phyloP scores from a whole-genome alignment of 2,888 invertebrate genomes.

The Galerucella nymphaeae region DNA sequence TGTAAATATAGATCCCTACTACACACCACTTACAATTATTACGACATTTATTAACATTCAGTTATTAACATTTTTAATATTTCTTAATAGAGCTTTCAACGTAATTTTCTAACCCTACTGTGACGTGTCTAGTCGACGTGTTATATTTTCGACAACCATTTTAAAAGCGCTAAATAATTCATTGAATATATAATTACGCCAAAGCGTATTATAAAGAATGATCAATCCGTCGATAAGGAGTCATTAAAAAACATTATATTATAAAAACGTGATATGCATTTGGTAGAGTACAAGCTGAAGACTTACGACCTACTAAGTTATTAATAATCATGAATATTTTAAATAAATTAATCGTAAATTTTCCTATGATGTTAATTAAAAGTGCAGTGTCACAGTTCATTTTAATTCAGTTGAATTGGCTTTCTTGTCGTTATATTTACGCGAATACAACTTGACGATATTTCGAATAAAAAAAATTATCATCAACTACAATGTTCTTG shows the following conservation, averaged over 20 bases:
- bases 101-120: neutral
- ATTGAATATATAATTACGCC: neutral
- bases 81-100: neutral
- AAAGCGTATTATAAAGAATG: constrained; percentile 16
- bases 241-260: constrained; percentile 35
- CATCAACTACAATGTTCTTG: neutral
- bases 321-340: constrained; percentile 14
- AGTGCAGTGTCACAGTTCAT: constrained; percentile 10
- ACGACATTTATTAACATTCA: too few relatives aligned
- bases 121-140: too few relatives aligned
- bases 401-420: constrained; percentile 11
- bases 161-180: constrained; percentile 5
- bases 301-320: constrained; percentile 11
- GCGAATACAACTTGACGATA: neutral
- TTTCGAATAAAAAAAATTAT: neutral
- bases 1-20: too few relatives aligned
- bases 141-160: neutral
- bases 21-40: too few relatives aligned
- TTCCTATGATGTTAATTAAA: constrained; percentile 7
- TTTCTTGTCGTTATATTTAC: neutral
- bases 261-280: constrained; percentile 38
- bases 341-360: constrained; percentile 8
- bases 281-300: constrained; percentile 2
- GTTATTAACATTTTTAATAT: too few relatives aligned
- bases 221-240: constrained; percentile 27